Conservation (phyloP, 2,797 vertebrate species). For the Ambastaia sidthimunki region DNA sequence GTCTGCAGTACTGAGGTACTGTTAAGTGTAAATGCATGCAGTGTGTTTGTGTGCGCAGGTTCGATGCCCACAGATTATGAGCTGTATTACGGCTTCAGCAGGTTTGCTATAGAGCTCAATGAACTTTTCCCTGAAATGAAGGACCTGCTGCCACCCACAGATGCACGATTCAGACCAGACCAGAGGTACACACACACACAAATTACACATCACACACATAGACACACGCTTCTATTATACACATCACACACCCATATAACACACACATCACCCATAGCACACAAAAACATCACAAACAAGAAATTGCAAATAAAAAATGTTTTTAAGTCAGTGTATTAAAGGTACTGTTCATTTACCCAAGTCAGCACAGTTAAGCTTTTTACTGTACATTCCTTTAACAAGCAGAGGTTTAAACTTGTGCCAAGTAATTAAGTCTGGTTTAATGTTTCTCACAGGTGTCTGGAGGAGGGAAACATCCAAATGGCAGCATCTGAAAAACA, state of each 20-base stretch:
- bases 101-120: conserved; percentile 97
- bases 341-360: too few relatives aligned
- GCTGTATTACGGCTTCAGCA: conserved; percentile 97
- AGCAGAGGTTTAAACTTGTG: background rate
- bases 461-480: conserved; percentile 95
- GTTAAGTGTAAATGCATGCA: too few relatives aligned
- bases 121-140: conserved; percentile 94
- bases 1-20: too few relatives aligned
- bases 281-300: too few relatives aligned
- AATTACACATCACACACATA: too few relatives aligned
- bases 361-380: too few relatives aligned
- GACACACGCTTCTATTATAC: too few relatives aligned
- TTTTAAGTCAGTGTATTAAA: too few relatives aligned
- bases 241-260: too few relatives aligned
- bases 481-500: conserved; percentile 91
- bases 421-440: background rate
- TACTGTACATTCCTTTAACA: background rate
- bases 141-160: conserved; percentile 91
- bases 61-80: conserved; percentile 98
- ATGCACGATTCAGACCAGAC: conserved; percentile 95
- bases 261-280: too few relatives aligned
- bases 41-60: conserved; percentile 72
- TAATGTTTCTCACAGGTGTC: conserved; percentile 74
- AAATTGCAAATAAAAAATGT: too few relatives aligned
- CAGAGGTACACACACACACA: conserved; percentile 83